phyloP scores from a whole-genome alignment of 30 jellyfish, hydroid and myxozoan genomes.

The Aurelia sp. region DNA sequence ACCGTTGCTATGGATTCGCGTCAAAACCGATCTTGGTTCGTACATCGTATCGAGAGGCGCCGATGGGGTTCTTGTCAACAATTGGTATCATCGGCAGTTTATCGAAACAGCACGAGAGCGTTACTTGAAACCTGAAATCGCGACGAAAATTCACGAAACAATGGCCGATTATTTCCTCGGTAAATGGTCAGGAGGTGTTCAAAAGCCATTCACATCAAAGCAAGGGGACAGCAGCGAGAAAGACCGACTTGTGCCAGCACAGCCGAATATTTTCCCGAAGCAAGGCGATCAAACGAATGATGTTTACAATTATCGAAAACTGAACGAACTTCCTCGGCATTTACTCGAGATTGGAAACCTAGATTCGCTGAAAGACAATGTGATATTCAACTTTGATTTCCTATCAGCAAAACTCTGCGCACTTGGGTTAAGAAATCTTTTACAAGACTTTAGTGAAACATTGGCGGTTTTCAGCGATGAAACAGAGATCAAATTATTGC shows the following conservation, averaged over 20 bases:
- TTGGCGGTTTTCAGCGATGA: slow-evolving; percentile 49
- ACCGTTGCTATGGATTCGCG: slow-evolving; percentile 89
- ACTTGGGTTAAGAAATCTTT: slow-evolving; percentile 51
- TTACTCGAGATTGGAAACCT: slow-evolving; percentile 41
- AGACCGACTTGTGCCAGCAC: slow-evolving; percentile 86
- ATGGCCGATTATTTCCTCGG: slow-evolving; percentile 83
- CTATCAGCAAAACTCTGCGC: slow-evolving; percentile 72
- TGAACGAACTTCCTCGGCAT: slow-evolving; percentile 89
- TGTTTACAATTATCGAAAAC: slow-evolving; percentile 72
- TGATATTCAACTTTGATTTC: slow-evolving; percentile 75
- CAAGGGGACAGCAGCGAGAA: slow-evolving; percentile 60
- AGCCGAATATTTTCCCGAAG: slow-evolving; percentile 76
- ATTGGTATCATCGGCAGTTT: slow-evolving; percentile 94
- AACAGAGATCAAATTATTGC: slow-evolving; percentile 62
- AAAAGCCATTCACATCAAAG: slow-evolving; percentile 78
- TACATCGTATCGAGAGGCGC: slow-evolving; percentile 89
- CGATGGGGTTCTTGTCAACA: slow-evolving; percentile 71
- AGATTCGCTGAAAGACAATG: slow-evolving; percentile 53
- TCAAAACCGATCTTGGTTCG: slow-evolving; percentile 84
- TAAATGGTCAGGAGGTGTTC: slow-evolving; percentile 72
- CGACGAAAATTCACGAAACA: slow-evolving; percentile 36
- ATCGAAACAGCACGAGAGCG: slow-evolving; percentile 86
- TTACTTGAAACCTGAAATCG: slow-evolving; percentile 49
- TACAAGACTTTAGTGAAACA: slow-evolving; percentile 82
- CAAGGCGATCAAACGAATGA: slow-evolving; percentile 35